Percentiles rank a stretch among this genome's conserved stretches.
Evolutionary conservation across 2,888 invertebrate species (phyloP).

Genomic region (Elmis aenea): DNA sequence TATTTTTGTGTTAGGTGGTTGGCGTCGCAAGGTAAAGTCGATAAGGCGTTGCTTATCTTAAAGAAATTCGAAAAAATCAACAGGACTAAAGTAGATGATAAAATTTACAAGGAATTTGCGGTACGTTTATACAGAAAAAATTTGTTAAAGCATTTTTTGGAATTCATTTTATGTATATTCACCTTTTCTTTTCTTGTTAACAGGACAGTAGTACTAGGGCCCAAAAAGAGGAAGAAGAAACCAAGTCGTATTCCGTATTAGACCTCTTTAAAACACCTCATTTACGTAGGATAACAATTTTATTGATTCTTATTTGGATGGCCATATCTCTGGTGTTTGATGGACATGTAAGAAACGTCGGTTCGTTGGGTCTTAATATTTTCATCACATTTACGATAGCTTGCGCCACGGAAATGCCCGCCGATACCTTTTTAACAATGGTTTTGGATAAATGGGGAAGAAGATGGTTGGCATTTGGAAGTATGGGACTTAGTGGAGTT

Average conservation of each 20-base stretch:
- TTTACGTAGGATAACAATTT: constrained; percentile 67
- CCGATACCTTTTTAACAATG: constrained; percentile 73
- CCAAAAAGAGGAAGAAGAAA: constrained; percentile 65
- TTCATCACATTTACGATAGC: constrained; percentile 82
- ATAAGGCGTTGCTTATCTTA: constrained; percentile 71
- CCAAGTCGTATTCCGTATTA: constrained; percentile 68
- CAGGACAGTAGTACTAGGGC: constrained; percentile 63
- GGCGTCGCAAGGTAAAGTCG: constrained; percentile 77
- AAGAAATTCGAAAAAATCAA: constrained; percentile 78
- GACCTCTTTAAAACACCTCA: constrained; percentile 78
- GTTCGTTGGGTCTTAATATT: constrained; percentile 74
- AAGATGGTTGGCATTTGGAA: constrained; percentile 78
- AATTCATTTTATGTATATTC: not conserved
- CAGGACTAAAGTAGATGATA: constrained; percentile 66
- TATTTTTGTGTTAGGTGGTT: no score
- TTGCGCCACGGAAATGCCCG: constrained; percentile 77
- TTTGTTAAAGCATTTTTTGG: not conserved
- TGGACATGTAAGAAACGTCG: constrained; percentile 83
- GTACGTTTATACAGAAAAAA: constrained; percentile 54
- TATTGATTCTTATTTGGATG: constrained; percentile 84
- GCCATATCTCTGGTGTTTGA: constrained; percentile 84
- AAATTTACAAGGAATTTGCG: constrained; percentile 68
- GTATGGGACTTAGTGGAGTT: constrained; percentile 74
- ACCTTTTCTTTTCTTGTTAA: no score
- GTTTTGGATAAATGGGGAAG: constrained; percentile 78